Percentiles rank a stretch among this genome's conserved stretches.
Conservation (phyloP, 2,113 vertebrate species). For the Butorides virescens region DNA sequence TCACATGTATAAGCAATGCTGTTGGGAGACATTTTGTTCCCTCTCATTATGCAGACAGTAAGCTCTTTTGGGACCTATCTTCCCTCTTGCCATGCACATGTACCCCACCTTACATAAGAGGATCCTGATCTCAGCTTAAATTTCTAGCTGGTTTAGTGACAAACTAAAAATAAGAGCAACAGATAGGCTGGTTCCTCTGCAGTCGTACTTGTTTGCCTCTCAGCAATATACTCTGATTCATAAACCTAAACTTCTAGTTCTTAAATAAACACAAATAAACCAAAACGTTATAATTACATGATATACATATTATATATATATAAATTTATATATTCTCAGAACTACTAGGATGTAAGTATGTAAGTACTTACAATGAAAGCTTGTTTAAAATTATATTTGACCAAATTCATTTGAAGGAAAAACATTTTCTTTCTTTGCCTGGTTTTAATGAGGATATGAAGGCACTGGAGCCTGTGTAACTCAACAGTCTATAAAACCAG, state of each 20-base stretch:
- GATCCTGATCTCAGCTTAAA: neutral
- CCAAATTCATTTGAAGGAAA: neutral
- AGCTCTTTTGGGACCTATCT: neutral
- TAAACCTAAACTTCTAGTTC: neutral
- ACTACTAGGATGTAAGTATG: neutral
- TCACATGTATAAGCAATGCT: neutral
- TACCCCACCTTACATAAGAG: neutral
- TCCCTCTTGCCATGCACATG: neutral
- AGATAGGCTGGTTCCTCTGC: neutral
- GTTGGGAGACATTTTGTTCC: neutral
- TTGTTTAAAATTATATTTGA: neutral
- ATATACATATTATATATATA: too few relatives aligned
- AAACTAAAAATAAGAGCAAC: neutral
- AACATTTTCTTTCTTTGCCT: neutral
- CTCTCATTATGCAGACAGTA: neutral
- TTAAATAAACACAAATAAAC: neutral
- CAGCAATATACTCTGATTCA: neutral
- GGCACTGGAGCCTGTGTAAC: neutral
- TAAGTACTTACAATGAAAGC: neutral
- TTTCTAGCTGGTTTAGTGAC: neutral
- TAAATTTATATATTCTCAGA: rapidly evolving
- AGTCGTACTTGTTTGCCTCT: neutral
- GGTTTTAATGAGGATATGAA: neutral
- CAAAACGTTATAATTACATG: neutral
- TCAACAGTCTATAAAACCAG: neutral